A percentile compares a stretch with the other conserved stretches of the same genome.
Conservation (phyloP, 2,113 vertebrate genomes). For the Rafetus swinhoei region DNA sequence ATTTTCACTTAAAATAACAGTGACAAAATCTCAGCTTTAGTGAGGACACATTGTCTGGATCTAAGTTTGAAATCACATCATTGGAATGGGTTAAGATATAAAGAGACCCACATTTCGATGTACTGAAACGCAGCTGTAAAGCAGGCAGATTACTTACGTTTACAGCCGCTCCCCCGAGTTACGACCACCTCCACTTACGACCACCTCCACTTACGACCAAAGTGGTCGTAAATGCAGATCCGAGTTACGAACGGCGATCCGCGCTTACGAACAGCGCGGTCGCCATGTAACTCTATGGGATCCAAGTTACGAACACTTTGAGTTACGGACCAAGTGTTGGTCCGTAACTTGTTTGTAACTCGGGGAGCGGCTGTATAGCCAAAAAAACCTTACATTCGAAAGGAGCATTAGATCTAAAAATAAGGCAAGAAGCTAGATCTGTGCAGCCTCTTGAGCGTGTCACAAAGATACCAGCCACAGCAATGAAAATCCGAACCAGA, state of each 20-base stretch:
- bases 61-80: background rate
- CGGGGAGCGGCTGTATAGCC: background rate
- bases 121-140: background rate
- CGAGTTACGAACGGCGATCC: too few species aligned
- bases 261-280: too few species aligned
- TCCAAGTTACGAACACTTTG: too few species aligned
- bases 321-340: too few species aligned
- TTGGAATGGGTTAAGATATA: background rate
- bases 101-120: background rate
- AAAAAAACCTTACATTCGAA: rapidly evolving
- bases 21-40: background rate
- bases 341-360: too few species aligned
- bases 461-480: background rate
- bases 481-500: background rate
- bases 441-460: background rate
- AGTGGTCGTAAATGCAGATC: too few species aligned
- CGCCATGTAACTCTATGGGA: too few species aligned
- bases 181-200: too few species aligned
- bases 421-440: background rate
- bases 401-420: background rate
- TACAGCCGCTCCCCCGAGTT: background rate
- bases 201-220: too few species aligned
- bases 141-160: background rate
- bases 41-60: background rate
- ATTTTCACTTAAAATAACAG: too few species aligned